These are phyloP conservation scores for Bombus waltoni DNA, from an alignment of 1,140 invertebrate species.

Conservation along the genomic window DNA sequence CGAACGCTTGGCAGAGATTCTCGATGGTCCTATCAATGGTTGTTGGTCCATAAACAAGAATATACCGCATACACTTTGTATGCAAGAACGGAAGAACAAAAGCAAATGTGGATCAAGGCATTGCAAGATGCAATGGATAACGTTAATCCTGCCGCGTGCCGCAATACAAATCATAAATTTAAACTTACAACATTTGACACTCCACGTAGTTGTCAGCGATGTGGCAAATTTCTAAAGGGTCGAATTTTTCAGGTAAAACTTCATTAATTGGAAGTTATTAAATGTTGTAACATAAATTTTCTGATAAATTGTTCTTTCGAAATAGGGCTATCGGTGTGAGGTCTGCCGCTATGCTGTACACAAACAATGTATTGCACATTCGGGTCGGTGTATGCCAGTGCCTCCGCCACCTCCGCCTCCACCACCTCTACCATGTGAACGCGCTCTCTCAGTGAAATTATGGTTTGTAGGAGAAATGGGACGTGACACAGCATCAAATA, in stretches of 20 bases:
- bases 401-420: constrained; percentile 83
- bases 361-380: constrained; percentile 89
- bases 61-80: constrained; percentile 94
- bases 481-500: constrained; percentile 89
- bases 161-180: constrained; percentile 93
- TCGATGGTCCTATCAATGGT: constrained; percentile 92
- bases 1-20: constrained; percentile 86
- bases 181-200: constrained; percentile 93
- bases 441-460: constrained; percentile 84
- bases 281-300: background rate
- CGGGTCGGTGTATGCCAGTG: constrained; percentile 87
- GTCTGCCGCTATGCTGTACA: constrained; percentile 89
- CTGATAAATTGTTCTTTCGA: constrained; percentile 20
- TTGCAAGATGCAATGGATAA: constrained; percentile 97
- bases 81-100: constrained; percentile 93
- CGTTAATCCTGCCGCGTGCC: constrained; percentile 90
- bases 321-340: constrained; percentile 90
- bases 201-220: constrained; percentile 91
- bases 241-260: constrained; percentile 89
- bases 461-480: constrained; percentile 95
- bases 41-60: constrained; percentile 92
- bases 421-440: constrained; percentile 83
- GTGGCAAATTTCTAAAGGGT: constrained; percentile 95
- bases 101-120: constrained; percentile 95
- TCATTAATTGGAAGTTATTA: background rate